phyloP scores from a whole-genome alignment of 1,140 invertebrate genomes.

The Drosophila seguyi region DNA sequence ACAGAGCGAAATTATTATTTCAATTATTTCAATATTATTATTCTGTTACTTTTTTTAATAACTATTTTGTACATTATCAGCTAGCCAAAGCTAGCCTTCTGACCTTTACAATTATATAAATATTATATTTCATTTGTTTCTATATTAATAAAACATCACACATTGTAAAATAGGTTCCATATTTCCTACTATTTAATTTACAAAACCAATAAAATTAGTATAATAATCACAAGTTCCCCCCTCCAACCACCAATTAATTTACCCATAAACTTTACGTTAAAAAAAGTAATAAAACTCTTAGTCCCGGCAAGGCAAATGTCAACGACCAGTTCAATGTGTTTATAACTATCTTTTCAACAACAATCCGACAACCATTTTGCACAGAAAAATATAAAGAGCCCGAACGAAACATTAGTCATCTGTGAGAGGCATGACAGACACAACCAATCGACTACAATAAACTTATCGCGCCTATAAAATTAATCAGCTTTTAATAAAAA shows the following conservation, averaged over 20 bases:
- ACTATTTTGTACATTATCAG: too few species aligned
- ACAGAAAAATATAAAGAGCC: slow-evolving; percentile 55
- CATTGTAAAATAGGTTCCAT: neutral
- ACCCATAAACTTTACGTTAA: neutral
- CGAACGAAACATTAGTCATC: slow-evolving; percentile 75
- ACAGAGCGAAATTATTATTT: too few species aligned
- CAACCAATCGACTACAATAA: slow-evolving; percentile 60
- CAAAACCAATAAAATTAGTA: neutral
- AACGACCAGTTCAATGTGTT: slow-evolving; percentile 67
- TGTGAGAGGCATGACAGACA: slow-evolving; percentile 44
- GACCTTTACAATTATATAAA: too few species aligned
- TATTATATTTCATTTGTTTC: neutral
- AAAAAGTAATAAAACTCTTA: slow-evolving; percentile 2
- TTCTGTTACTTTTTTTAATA: neutral
- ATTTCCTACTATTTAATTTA: neutral
- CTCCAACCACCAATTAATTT: neutral
- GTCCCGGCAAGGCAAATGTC: slow-evolving; percentile 44
- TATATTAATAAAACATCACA: neutral
- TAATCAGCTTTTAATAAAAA: slow-evolving; percentile 69
- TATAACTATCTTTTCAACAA: slow-evolving; percentile 64
- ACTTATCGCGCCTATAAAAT: slow-evolving; percentile 82
- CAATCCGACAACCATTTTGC: slow-evolving; percentile 21
- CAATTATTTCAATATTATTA: too few species aligned
- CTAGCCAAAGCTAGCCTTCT: too few species aligned
- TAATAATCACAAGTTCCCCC: neutral